Base-by-base conservation (phyloP, 2,113 vertebrate species). In the Notechis scutatus region DNA sequence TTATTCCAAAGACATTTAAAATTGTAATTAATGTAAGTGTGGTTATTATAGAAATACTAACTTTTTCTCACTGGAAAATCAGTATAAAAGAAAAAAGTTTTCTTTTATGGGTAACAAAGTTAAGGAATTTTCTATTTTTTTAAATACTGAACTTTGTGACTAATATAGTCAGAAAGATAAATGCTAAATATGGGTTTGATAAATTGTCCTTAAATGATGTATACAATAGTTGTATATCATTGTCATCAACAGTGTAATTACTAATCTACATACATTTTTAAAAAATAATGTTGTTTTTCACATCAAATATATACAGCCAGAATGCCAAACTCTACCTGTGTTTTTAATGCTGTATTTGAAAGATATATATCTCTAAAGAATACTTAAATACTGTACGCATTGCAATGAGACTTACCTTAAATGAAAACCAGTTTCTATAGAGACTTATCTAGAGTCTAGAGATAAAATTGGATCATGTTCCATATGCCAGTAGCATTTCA, bases 81-180 rank as follows among this genome's bases (percentile, higher is more conserved):
- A 95, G 92, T 29, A 90, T 45, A 93, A 81, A 95, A 96, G 96
- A 96, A 92, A 95, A 96, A 96, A 95, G 87, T 86, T 94, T 87
- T 87, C 89, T n/a, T 92, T 87, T 23, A 94, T 96, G 59, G 64
- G 93, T 95, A 95, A 95, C 15, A 91, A 85, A 89, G 91, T 95
- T 94, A 94, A 20, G 93, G n/a, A 85, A 34, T 92, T 97, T 90
- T 97, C 96, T 95, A 96, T 96, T 95, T 94, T 93, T 93, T 29
- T 69, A 90, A 94, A 92, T 59, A 94, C 94, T 95, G 94, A 95
- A 95, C 93, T 94, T 94, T 93, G 0, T 91, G 54, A 94, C 93
- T 96, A 96, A 95, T 95, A 94, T 94, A 96, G 94, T 95, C 96
- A 96, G 95, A 96, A 96, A 95, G 96, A 97, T 93, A 96, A 96